Percentiles rank a stretch among this genome's conserved stretches.
Evolutionary conservation across 2,888 invertebrate genomes (phyloP).

Genomic region (Eucriotettix oculatus): DNA sequence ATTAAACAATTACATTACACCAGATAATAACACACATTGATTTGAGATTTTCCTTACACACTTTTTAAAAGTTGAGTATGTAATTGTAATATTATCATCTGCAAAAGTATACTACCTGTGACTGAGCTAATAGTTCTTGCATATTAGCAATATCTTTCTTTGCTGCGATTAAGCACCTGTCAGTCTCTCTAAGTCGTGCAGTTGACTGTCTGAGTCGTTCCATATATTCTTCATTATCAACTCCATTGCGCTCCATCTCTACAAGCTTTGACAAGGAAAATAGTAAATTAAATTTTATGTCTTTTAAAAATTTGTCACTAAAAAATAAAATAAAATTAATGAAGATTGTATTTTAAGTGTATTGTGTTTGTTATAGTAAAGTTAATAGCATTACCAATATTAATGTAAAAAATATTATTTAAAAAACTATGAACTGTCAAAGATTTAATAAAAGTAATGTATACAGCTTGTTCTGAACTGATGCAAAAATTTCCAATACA

Average conservation of each 20-base stretch:
- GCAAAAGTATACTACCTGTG: conserved; percentile 23
- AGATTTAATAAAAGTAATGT: too few species aligned
- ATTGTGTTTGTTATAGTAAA: too few species aligned
- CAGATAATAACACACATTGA: too few species aligned
- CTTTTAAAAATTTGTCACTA: background rate
- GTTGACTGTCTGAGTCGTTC: conserved; percentile 60
- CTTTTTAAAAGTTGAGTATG: too few species aligned
- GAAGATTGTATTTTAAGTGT: background rate
- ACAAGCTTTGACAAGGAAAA: conserved; percentile 41
- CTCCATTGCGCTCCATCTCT: conserved; percentile 66
- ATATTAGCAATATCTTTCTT: conserved; percentile 46
- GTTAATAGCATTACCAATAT: too few species aligned
- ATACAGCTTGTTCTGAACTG: too few species aligned
- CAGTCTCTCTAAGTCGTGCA: conserved; percentile 48
- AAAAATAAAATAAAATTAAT: background rate
- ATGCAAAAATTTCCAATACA: too few species aligned
- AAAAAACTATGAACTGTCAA: too few species aligned
- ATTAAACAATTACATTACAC: too few species aligned
- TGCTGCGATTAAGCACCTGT: conserved; percentile 48
- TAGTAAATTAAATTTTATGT: background rate
- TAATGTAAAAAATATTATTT: too few species aligned
- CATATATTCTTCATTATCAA: conserved; percentile 58
- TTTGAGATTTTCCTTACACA: too few species aligned
- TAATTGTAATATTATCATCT: too few species aligned
- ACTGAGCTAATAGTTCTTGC: conserved; percentile 62